These are phyloP conservation scores for Ondatra zibethicus DNA, from an alignment of 2,113 vertebrate species.

Conservation along the genomic window DNA sequence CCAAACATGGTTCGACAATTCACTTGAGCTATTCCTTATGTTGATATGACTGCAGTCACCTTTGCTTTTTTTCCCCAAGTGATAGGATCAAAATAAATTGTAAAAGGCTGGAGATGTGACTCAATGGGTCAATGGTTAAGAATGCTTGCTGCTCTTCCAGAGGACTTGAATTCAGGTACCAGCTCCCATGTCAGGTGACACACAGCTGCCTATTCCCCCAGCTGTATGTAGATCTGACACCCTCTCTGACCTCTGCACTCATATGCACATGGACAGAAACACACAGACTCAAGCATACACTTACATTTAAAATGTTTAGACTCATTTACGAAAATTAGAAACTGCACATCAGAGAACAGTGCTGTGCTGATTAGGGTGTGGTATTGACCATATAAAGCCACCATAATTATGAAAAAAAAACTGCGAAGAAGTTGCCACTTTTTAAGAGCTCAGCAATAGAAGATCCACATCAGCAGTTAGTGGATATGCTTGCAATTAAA, in stretches of 20 bases:
- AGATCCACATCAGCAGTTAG: slow-evolving; percentile 78
- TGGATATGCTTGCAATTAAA: slow-evolving; percentile 79
- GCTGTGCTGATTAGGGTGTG: slow-evolving; percentile 52
- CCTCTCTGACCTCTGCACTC: too few relatives aligned
- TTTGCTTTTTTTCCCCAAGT: neutral
- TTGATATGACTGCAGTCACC: neutral
- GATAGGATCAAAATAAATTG: neutral
- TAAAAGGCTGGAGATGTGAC: neutral
- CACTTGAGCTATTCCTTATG: neutral
- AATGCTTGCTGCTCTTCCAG: neutral
- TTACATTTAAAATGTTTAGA: neutral
- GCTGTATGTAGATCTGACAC: neutral
- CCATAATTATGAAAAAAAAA: slow-evolving; percentile 77
- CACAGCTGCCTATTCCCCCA: neutral
- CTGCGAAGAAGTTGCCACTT: slow-evolving; percentile 69
- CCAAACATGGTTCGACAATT: neutral
- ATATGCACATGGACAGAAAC: neutral
- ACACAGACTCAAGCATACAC: too few relatives aligned
- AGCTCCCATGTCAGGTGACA: too few relatives aligned
- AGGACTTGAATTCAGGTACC: neutral
- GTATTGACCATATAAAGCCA: slow-evolving; percentile 68
- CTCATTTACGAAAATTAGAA: slow-evolving; percentile 23
- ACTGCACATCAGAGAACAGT: slow-evolving; percentile 61
- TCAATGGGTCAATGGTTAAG: too few relatives aligned
- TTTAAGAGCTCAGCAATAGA: slow-evolving; percentile 75